Percentiles rank a stretch among this genome's conserved stretches.
phyloP scores from a whole-genome alignment of 2,113 vertebrate genomes.

The Lipotes vexillifer region DNA sequence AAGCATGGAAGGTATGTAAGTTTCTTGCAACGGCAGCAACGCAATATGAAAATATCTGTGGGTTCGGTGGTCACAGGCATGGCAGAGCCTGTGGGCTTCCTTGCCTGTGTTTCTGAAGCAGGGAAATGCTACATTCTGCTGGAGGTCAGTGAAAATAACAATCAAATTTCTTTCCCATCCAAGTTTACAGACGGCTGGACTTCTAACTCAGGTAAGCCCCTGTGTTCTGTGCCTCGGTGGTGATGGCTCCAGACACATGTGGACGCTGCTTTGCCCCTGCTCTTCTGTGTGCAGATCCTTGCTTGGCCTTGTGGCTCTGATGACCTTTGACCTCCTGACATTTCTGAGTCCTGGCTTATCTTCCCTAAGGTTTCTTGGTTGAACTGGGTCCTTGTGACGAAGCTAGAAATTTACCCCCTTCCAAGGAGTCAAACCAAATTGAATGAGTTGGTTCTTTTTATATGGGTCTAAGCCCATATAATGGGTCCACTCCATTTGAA shows the following conservation, averaged over 20 bases:
- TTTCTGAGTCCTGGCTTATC: not conserved
- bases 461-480: rapidly evolving
- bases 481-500: too few relatives aligned
- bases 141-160: not conserved
- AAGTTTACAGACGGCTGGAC: rapidly evolving
- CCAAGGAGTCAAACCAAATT: not conserved
- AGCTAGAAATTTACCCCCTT: not conserved
- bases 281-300: rapidly evolving
- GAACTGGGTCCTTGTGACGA: not conserved
- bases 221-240: rapidly evolving
- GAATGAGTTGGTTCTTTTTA: not conserved
- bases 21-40: rapidly evolving
- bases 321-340: too few relatives aligned
- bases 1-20: rapidly evolving
- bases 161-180: not conserved
- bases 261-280: too few relatives aligned
- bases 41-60: rapidly evolving
- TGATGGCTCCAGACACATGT: rapidly evolving
- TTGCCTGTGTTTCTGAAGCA: rapidly evolving
- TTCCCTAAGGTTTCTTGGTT: not conserved
- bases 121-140: rapidly evolving
- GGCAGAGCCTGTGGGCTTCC: rapidly evolving
- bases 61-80: not conserved
- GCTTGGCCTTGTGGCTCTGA: not conserved
- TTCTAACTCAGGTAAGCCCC: too few relatives aligned